Evolutionary conservation across 2,888 invertebrate species (phyloP), one percentile per base, ranked within the genome.

Genomic region (Acleris sparsana): DNA sequence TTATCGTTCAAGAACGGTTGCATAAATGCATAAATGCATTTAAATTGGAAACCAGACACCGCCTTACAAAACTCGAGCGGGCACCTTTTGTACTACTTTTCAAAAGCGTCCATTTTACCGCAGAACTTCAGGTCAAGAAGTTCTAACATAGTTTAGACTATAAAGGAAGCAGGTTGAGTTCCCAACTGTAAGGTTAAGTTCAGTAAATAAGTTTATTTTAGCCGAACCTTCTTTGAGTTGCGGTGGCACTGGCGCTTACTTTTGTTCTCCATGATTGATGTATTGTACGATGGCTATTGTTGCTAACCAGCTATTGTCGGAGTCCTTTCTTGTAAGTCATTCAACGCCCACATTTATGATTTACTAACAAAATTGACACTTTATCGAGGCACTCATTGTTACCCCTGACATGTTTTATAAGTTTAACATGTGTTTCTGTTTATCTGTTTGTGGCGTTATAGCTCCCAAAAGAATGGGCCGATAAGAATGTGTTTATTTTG

Each of bases 41-140:
- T 46, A 46, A 16, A 46, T 46, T 16, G 16, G 1, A 46, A 57
- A 57, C 9, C n/a, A 20, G 4, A 5, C 16, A 16, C 9, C 25
- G n/a, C 6, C 22, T 9, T 20, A n/a, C 57, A 51, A 59, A 64
- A 64, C 59, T 55, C 39, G 7, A 6, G 11, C 48, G 22, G 17
- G 55, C 16, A 39, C 49, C 49, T 51, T 20, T 63, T n/a, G 17
- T 17, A 29, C 39, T 5, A 13, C 11, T 46, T 60, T 55, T 53
- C 49, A 64, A 64, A 60, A 25, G 58, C 53, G 18, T 44, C 29
- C 43, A 59, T 64, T 64, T 60, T 60, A 64, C 48, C 49, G n/a
- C 48, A 48, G 29, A 22, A 62, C 51, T 60, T 11, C 39, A 57
- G 53, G 53, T 59, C 63, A 63, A 58, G 53, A 58, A 63, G 63